These are phyloP conservation scores for Aphelenchoides fujianensis DNA, from an alignment of 1,140 invertebrate species.

Conservation along the genomic window DNA sequence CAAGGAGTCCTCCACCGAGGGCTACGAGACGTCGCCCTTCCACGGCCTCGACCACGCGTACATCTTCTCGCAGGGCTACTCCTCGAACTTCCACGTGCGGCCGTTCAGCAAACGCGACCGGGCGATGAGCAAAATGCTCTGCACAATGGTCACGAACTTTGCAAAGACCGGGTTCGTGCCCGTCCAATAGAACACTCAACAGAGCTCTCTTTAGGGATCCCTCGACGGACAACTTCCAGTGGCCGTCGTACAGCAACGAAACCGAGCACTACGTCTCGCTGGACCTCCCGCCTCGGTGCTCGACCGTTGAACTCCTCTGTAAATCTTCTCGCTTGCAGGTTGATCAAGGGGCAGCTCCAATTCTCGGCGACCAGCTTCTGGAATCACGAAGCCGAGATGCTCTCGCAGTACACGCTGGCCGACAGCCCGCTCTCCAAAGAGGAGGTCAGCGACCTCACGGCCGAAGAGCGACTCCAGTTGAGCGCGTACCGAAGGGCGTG, in stretches of 20 bases:
- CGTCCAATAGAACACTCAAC: not conserved
- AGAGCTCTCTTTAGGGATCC: conserved; percentile 44
- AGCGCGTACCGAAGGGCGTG: conserved; percentile 55
- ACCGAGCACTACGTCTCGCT: conserved; percentile 50
- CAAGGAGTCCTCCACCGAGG: conserved; percentile 43
- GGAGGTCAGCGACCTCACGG: conserved; percentile 49
- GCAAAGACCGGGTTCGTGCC: conserved; percentile 37
- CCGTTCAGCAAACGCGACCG: conserved; percentile 56
- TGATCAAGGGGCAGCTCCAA: conserved; percentile 54
- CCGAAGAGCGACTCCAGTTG: conserved; percentile 33
- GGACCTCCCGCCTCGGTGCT: conserved; percentile 55
- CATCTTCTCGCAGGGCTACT: conserved; percentile 60
- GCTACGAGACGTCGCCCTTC: conserved; percentile 44
- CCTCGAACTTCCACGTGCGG: conserved; percentile 55
- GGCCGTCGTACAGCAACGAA: conserved; percentile 43
- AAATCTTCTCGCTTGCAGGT: conserved; percentile 35
- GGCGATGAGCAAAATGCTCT: conserved; percentile 55
- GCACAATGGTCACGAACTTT: conserved; percentile 60
- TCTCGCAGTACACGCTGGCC: conserved; percentile 41
- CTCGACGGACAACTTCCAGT: conserved; percentile 55
- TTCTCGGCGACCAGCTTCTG: conserved; percentile 56
- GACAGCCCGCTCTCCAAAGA: conserved; percentile 33
- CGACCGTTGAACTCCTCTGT: not conserved
- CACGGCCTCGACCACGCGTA: conserved; percentile 61
- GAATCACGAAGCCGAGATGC: conserved; percentile 58